Percentiles rank a stretch among this genome's conserved stretches.
Evolutionary conservation across 2,113 vertebrate genomes (phyloP).

Genomic region (Tragelaphus buxtoni): DNA sequence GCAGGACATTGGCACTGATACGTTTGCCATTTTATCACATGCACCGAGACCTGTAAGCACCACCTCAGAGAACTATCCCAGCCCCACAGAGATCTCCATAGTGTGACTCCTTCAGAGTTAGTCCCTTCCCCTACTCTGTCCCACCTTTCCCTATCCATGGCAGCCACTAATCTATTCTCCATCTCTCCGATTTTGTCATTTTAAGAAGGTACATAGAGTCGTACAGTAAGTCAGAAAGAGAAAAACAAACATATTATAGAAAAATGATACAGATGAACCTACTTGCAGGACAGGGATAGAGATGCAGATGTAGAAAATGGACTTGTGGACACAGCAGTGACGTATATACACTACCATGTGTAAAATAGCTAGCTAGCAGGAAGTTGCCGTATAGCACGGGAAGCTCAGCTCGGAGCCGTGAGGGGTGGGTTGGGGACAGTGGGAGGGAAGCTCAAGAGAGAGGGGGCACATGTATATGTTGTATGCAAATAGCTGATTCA

Average conservation of each 20-base stretch:
- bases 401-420: neutral
- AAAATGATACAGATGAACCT: neutral
- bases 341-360: neutral
- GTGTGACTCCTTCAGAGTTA: fast-evolving
- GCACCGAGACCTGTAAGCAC: neutral
- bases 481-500: neutral
- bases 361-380: neutral
- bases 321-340: neutral
- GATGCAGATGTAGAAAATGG: neutral
- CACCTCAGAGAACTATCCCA: neutral
- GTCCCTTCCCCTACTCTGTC: neutral
- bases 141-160: neutral
- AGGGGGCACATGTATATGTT: fast-evolving
- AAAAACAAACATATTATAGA: neutral
- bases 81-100: neutral
- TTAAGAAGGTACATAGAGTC: neutral
- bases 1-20: neutral
- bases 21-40: neutral
- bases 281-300: neutral
- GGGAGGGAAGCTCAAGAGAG: neutral
- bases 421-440: neutral
- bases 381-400: neutral
- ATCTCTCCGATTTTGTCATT: neutral
- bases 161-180: neutral
- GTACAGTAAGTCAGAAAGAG: neutral